Conservation (phyloP, 2,888 invertebrate species). For the Hirtodrosophila trivittata region DNA sequence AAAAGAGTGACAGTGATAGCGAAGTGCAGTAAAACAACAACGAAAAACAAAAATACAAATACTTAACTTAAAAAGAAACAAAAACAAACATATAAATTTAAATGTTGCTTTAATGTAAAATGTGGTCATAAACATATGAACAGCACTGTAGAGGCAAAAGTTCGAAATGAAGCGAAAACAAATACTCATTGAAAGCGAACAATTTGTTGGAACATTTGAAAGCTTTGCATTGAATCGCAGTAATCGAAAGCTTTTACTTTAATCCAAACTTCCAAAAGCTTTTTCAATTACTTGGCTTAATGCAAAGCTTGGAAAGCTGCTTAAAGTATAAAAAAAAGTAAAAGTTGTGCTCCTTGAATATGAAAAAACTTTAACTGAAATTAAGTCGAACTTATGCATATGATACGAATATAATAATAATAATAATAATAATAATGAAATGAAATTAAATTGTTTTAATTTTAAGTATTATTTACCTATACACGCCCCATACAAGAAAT, state of each 20-base stretch:
- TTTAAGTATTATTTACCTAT: constrained; percentile 75
- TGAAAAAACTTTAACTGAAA: constrained; percentile 62
- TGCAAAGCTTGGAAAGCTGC: constrained; percentile 62
- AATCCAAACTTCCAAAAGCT: constrained; percentile 16
- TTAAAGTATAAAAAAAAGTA: constrained; percentile 34
- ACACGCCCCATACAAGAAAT: constrained; percentile 38
- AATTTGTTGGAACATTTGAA: constrained; percentile 23
- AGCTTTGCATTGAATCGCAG: constrained; percentile 76
- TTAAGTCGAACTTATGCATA: constrained; percentile 76
- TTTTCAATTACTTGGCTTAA: constrained; percentile 73
- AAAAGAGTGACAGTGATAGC: constrained; percentile 97
- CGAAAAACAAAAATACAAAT: constrained; percentile 36
- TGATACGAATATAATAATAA: constrained; percentile 54
- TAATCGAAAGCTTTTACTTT: constrained; percentile 50
- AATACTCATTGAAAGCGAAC: constrained; percentile 68
- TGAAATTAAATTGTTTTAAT: constrained; percentile 69
- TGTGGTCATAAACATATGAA: constrained; percentile 70
- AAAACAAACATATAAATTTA: constrained; percentile 40
- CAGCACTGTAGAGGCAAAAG: constrained; percentile 50
- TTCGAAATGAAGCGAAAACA: constrained; percentile 16
- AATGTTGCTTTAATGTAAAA: constrained; percentile 75
- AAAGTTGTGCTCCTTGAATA: constrained; percentile 69
- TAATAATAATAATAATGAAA: constrained; percentile 23
- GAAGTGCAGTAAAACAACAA: constrained; percentile 90
- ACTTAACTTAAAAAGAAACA: constrained; percentile 30